Conservation (phyloP, 2,888 invertebrate genomes). For the Dorcus parallelipipedus region DNA sequence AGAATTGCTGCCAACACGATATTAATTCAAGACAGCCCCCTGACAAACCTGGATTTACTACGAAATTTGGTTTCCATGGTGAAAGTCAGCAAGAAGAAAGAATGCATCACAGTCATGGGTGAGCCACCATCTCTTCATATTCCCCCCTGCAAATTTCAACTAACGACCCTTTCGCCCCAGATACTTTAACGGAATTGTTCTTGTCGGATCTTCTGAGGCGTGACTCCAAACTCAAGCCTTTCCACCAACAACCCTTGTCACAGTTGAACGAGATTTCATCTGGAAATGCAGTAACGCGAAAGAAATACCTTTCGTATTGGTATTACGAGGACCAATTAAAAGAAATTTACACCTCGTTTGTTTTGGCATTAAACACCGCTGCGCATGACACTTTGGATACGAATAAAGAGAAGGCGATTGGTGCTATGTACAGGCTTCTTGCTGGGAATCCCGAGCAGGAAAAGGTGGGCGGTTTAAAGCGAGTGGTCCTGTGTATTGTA, state of each 20-base stretch:
- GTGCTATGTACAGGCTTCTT: slow-evolving; percentile 70
- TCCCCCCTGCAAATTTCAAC: too few species aligned
- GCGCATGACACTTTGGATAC: slow-evolving; percentile 76
- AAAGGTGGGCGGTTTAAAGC: slow-evolving; percentile 53
- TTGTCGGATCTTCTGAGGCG: slow-evolving; percentile 67
- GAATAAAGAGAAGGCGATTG: slow-evolving; percentile 77
- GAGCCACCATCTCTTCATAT: slow-evolving; percentile 25
- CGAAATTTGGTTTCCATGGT: slow-evolving; percentile 72
- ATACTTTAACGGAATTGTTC: slow-evolving; percentile 75
- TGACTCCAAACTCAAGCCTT: slow-evolving; percentile 61
- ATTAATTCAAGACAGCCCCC: slow-evolving; percentile 76
- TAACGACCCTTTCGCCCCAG: slow-evolving; percentile 49
- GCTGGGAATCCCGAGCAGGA: slow-evolving; percentile 81
- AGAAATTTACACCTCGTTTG: slow-evolving; percentile 61
- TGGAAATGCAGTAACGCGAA: slow-evolving; percentile 62
- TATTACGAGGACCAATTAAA: slow-evolving; percentile 87
- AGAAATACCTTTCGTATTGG: slow-evolving; percentile 73
- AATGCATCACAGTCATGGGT: slow-evolving; percentile 67
- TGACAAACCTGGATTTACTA: slow-evolving; percentile 71
- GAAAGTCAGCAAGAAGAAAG: slow-evolving; percentile 73
- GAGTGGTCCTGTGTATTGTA: neutral
- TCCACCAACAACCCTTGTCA: slow-evolving; percentile 62
- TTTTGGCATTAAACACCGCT: slow-evolving; percentile 68
- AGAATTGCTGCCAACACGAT: slow-evolving; percentile 82
- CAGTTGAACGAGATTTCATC: slow-evolving; percentile 58